Base-by-base conservation (phyloP, 2,888 invertebrate genomes). In the Matsumyia berberina region DNA sequence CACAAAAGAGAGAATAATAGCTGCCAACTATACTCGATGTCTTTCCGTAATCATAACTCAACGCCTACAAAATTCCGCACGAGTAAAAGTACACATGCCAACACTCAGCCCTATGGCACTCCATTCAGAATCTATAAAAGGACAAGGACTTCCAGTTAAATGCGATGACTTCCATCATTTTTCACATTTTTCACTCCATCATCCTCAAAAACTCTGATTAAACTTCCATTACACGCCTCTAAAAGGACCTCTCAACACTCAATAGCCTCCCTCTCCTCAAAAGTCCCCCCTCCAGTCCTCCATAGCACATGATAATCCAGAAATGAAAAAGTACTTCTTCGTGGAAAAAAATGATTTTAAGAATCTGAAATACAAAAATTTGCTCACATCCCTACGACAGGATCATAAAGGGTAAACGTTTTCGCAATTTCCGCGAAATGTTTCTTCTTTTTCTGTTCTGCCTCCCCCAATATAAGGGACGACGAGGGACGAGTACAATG, bases 381-480 rank as follows among this genome's bases (percentile, higher is more conserved):
- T 4, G 24, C n/a, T 7, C 58, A 1, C 58, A 39, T 53, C 53
- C 37, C 29, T n/a, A 3, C 6, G 42, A 46, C 9, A 31, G 55
- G 53, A 42, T 33, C 39, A n/a, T 33, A 42, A 44, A 55, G 55
- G 69, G 3, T 55, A 44, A 42, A 37, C 49, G 51, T 37, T 66
- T 66, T 66, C 37, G 39, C 69, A 44, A 35, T 57, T 57, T 57
- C 57, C 57, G 57, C 37, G 37, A 62, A 62, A 44, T 11, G 31
- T 19, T 8, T 24, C 24, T 60, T 15, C 9, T 24, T 35, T 19
- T 37, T 37, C 19, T 57, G 6, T 33, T n/a, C 5, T 9, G 5
- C 4, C 24, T 12, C 9, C n/a, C 19, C 19, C 46, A 31, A 5
- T 37, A 37, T 37, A 4, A 24, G 4, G 24, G 24, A 24, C 24